A percentile compares a stretch with the other conserved stretches of the same genome.
phyloP scores from a whole-genome alignment of 92 coral and sea anemone genomes.

The Nematostella vectensis region DNA sequence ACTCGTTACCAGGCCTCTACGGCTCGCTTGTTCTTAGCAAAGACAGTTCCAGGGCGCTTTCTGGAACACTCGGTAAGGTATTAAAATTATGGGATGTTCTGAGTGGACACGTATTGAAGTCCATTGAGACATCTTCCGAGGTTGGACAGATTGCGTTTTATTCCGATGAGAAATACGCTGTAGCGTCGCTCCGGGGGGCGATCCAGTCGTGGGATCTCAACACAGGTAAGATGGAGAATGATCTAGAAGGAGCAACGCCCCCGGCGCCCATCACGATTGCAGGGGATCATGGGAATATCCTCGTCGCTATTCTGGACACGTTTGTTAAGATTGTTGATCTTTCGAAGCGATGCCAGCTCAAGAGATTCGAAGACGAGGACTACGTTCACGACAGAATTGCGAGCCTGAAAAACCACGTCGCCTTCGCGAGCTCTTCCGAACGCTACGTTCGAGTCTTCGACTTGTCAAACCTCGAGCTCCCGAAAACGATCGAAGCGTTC shows the following conservation, averaged over 20 bases:
- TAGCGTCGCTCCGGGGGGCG: slow-evolving; percentile 70
- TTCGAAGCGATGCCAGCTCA: slow-evolving; percentile 53
- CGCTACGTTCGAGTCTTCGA: slow-evolving; percentile 65
- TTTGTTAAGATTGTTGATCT: slow-evolving; percentile 49
- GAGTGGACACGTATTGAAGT: slow-evolving; percentile 49
- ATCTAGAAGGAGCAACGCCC: slow-evolving; percentile 36
- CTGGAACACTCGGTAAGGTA: slow-evolving; percentile 64
- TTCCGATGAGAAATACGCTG: slow-evolving; percentile 58
- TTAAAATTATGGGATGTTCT: slow-evolving; percentile 84
- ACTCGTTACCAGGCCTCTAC: slow-evolving; percentile 74
- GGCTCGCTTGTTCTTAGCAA: slow-evolving; percentile 55
- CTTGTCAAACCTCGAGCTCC: slow-evolving; percentile 39
- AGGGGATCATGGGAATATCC: slow-evolving; percentile 37
- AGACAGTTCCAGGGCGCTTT: slow-evolving; percentile 69
- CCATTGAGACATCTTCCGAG: slow-evolving; percentile 51
- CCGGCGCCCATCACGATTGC: slow-evolving; percentile 61
- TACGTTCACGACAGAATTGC: slow-evolving; percentile 60
- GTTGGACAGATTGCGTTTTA: slow-evolving; percentile 59
- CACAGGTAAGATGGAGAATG: slow-evolving; percentile 60
- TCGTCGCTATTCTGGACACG: slow-evolving; percentile 47
- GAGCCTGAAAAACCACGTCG: slow-evolving; percentile 58
- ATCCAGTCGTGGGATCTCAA: slow-evolving; percentile 78
- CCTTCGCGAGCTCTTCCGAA: slow-evolving; percentile 52
- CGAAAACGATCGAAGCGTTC: slow-evolving; percentile 60
- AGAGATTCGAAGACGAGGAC: slow-evolving; percentile 66